phyloP scores from a whole-genome alignment of 2,888 invertebrate species.

The Allygus modestus region DNA sequence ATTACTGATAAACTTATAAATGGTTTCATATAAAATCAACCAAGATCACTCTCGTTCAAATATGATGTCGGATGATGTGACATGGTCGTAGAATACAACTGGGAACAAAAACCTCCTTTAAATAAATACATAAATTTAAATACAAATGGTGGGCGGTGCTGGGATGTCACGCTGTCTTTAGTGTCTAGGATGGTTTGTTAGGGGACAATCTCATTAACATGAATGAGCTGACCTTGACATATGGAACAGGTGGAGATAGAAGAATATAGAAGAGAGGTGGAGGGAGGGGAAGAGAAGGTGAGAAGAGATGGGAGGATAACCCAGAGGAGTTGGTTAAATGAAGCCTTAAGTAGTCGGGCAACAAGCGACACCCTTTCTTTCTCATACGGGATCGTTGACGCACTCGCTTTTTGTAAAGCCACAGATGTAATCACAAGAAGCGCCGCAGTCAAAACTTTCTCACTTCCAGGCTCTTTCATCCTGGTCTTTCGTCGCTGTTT shows the following conservation, averaged over 20 bases:
- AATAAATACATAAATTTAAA: not conserved
- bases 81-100: too few relatives aligned
- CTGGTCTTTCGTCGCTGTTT: too few relatives aligned
- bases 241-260: not conserved
- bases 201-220: too few relatives aligned
- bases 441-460: not conserved
- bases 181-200: too few relatives aligned
- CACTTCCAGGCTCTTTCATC: not conserved
- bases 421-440: slow-evolving; percentile 6
- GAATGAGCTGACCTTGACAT: not conserved
- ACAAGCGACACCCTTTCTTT: not conserved
- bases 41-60: too few relatives aligned
- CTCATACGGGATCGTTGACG: not conserved
- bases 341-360: slow-evolving; percentile 1
- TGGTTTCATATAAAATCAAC: too few relatives aligned
- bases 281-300: not conserved
- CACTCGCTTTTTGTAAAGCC: not conserved
- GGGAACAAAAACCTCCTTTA: too few relatives aligned
- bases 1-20: too few relatives aligned
- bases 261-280: not conserved
- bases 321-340: not conserved
- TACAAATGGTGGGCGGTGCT: not conserved
- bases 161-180: too few relatives aligned
- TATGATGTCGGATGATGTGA: too few relatives aligned
- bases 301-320: slow-evolving; percentile 1